Evolutionary conservation across 2,888 invertebrate species (phyloP), one percentile per base, ranked within the genome.

Genomic region (Phorcus lineatus): DNA sequence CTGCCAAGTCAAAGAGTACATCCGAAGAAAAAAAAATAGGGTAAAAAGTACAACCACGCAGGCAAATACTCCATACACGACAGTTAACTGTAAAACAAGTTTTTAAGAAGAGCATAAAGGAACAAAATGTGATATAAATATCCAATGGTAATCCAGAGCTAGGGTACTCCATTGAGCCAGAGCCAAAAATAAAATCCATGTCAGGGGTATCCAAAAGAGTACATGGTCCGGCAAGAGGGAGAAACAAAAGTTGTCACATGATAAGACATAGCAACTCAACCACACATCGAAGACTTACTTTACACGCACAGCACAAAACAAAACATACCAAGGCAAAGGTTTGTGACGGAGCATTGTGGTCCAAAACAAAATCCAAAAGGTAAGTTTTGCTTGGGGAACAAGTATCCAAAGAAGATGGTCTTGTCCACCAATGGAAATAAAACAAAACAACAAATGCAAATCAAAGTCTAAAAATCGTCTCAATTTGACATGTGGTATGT

Each of bases 241-340:
- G 70, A 75, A 75, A 52, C 24, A 75, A 75, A 75, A 75, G 52
- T 13, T 52, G 52, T 75, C 53, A 53, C 53, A 19, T 31, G 36
- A 70, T 70, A 36, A 17, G 70, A 75, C 22, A 53, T 75, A 75
- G 75, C 75, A 75, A 75, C 52, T 75, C 52, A 75, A 53, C 54
- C 75, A 75, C 75, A 53, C 54, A 75, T 22, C 53, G 53, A 75
- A 52, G 70, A 31, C 36, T 70, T 70, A 70, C 70, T 70, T 70
- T 16, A 70, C 70, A 36, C 52, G 75, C 75, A 75, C 75, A 75
- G 54, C 52, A 75, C 75, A 75, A 75, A 75, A 75, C 75, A 75
- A 75, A 53, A 75, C 75, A 22, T 36, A 75, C 75, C 75, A 75
- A 75, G 52, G 75, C 53, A 53, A 75, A 75, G 28, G 54, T 52